Evolutionary conservation across 35 echinoderm and acorn worm genomes (phyloP).

Genomic region (Hemicentrotus pulcherrimus): DNA sequence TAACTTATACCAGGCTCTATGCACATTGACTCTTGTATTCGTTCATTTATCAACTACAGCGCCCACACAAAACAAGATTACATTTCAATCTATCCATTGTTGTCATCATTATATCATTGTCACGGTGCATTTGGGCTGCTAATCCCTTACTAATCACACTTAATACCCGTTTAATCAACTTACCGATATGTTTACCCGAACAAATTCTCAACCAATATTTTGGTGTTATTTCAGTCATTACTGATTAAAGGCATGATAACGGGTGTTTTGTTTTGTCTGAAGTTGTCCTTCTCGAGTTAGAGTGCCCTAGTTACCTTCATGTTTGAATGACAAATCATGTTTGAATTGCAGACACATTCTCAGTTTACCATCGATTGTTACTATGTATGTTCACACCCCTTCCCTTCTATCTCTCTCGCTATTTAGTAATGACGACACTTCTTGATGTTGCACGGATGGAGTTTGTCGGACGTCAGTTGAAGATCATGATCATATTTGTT

Average conservation of each 20-base stretch:
- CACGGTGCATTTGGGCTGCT: background rate
- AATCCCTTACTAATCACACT: slow-evolving; percentile 14
- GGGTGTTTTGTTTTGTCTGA: background rate
- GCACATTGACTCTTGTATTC: background rate
- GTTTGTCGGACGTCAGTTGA: no score
- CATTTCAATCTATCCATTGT: background rate
- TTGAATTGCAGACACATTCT: background rate
- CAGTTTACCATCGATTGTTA: background rate
- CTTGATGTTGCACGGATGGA: no score
- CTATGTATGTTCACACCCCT: background rate
- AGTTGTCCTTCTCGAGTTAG: background rate
- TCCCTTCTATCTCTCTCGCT: no score
- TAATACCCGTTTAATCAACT: slow-evolving; percentile 32
- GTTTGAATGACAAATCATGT: slow-evolving; percentile 37
- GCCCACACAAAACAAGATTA: background rate
- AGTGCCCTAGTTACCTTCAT: background rate
- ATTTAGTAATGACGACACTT: no score
- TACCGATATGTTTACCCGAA: background rate
- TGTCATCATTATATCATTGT: slow-evolving; percentile 33
- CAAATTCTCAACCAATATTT: background rate
- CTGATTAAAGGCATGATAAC: background rate
- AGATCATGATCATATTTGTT: no score
- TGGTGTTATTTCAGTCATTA: slow-evolving; percentile 17
- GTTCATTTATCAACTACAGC: background rate
- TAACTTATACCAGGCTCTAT: background rate